Conservation (phyloP, 2,888 invertebrate species). For the Xestoiulus laeticollis region DNA sequence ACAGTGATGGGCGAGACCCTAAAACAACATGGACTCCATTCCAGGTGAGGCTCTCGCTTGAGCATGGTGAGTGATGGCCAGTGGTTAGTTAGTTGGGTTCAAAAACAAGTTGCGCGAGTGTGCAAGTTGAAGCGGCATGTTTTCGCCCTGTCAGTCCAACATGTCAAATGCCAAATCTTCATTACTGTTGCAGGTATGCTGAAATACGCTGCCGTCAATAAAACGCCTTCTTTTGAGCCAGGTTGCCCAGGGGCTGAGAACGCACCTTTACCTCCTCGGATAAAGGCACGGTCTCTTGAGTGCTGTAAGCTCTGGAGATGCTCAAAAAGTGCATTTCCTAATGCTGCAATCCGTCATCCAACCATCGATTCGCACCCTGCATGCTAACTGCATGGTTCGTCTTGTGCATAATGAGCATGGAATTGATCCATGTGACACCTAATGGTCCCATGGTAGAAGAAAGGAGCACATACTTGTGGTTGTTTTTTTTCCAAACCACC, state of each 20-base stretch:
- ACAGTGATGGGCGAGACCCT: neutral
- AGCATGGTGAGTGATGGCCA: neutral
- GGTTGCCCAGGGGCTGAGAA: neutral
- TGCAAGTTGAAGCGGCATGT: neutral
- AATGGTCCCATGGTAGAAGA: too few species aligned
- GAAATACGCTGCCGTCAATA: slow-evolving; percentile 32
- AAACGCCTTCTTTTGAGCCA: slow-evolving; percentile 7
- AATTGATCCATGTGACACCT: too few species aligned
- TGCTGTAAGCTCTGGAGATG: neutral
- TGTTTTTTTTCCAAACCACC: too few species aligned
- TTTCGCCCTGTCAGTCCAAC: neutral
- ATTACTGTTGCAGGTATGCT: slow-evolving; percentile 27
- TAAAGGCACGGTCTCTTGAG: neutral
- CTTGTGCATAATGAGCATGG: too few species aligned
- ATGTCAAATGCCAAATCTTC: slow-evolving; percentile 21
- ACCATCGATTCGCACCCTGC: too few species aligned
- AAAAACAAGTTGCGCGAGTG: neutral
- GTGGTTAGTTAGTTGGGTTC: neutral
- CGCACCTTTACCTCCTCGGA: neutral
- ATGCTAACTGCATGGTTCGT: too few species aligned
- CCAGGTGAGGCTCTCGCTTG: neutral
- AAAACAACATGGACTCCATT: neutral
- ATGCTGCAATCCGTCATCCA: neutral
- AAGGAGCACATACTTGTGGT: too few species aligned
- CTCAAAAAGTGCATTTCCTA: neutral